phyloP scores from a whole-genome alignment of 2,888 invertebrate genomes.

The Parthenolecanium corni region DNA sequence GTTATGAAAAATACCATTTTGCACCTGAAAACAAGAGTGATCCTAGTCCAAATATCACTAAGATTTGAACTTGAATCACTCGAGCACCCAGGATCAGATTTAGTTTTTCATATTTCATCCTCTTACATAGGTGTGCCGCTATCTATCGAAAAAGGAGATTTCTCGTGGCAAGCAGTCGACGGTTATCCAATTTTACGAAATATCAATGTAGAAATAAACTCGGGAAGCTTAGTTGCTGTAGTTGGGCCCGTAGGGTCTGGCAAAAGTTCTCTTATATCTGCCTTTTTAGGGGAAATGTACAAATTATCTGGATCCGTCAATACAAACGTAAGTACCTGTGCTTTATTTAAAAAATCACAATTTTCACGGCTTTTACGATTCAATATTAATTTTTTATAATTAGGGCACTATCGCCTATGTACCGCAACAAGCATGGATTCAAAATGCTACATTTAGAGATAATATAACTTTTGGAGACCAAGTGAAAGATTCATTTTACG shows the following conservation, averaged over 20 bases:
- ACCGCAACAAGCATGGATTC: constrained; percentile 95
- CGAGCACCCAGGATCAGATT: not conserved
- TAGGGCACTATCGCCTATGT: constrained; percentile 67
- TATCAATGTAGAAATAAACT: constrained; percentile 57
- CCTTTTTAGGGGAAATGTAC: constrained; percentile 83
- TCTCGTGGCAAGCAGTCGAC: constrained; percentile 62
- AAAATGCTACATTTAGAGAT: constrained; percentile 83
- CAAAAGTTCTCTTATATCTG: constrained; percentile 78
- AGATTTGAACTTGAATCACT: not conserved
- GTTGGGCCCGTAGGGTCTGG: constrained; percentile 82
- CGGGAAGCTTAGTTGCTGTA: constrained; percentile 62
- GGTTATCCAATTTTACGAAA: constrained; percentile 57
- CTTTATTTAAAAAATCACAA: not conserved
- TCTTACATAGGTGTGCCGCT: constrained; percentile 56
- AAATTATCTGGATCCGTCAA: constrained; percentile 68
- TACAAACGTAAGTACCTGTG: constrained; percentile 42
- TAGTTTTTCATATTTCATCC: not conserved
- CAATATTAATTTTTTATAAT: constrained; percentile 10
- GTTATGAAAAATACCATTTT: not conserved
- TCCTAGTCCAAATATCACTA: not conserved
- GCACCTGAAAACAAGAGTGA: not conserved
- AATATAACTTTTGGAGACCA: constrained; percentile 83
- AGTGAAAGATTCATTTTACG: constrained; percentile 58
- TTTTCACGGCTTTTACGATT: not conserved
- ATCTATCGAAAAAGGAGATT: constrained; percentile 73